A percentile compares a stretch with the other conserved stretches of the same genome.
Evolutionary conservation across 2,113 vertebrate species (phyloP).

Genomic region (Mirza zaza): DNA sequence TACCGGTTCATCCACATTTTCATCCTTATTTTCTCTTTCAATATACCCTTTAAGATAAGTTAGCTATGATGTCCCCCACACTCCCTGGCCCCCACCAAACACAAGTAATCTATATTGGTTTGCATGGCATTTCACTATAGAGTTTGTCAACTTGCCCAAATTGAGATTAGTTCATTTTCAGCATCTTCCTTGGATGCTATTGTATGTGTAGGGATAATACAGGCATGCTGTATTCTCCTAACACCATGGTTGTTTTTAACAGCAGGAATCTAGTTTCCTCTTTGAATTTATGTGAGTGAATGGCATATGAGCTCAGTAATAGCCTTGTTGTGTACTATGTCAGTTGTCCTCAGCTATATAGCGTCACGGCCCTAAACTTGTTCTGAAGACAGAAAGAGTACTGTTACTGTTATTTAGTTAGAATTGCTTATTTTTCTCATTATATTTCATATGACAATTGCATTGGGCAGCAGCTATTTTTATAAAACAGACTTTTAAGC

Average conservation of each 20-base stretch:
- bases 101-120: neutral
- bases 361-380: neutral
- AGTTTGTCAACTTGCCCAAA: neutral
- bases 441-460: neutral
- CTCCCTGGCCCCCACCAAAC: neutral
- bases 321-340: neutral
- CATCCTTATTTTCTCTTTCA: neutral
- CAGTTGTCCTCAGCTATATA: neutral
- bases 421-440: neutral
- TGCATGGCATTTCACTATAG: neutral
- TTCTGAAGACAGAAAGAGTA: neutral
- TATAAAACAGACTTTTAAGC: neutral
- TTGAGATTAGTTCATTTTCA: neutral
- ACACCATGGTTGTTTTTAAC: neutral
- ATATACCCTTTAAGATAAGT: neutral
- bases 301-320: neutral
- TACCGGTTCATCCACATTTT: neutral
- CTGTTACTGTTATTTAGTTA: neutral
- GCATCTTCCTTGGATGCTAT: neutral
- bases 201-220: neutral
- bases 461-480: neutral
- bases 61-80: neutral
- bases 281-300: conserved; percentile 4
- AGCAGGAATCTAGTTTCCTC: neutral
- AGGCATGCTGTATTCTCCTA: neutral